Evolutionary conservation across 2,113 vertebrate genomes (phyloP).

Genomic region (Lamprologus speciosus): DNA sequence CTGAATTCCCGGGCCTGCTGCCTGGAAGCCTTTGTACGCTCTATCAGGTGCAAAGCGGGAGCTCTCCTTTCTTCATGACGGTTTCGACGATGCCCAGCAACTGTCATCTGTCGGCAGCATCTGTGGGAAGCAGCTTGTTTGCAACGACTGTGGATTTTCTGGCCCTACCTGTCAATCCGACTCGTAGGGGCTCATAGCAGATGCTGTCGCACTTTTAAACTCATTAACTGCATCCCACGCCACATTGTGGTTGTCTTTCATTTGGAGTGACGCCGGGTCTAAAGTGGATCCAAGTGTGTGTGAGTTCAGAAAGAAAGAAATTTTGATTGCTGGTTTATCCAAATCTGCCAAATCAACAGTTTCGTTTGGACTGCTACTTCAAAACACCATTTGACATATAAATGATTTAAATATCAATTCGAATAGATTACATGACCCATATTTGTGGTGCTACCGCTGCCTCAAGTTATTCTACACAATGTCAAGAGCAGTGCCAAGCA

Average conservation of each 20-base stretch:
- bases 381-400: not conserved
- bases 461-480: not conserved
- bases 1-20: constrained; percentile 15
- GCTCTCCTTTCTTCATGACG: constrained; percentile 21
- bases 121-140: constrained; percentile 58
- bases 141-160: constrained; percentile 20
- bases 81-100: constrained; percentile 39
- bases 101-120: constrained; percentile 55
- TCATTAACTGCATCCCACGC: constrained; percentile 43
- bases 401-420: not conserved
- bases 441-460: not conserved
- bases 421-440: not conserved
- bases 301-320: not conserved
- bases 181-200: constrained; percentile 33
- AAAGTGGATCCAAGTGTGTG: constrained; percentile 8
- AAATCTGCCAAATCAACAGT: not conserved
- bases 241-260: constrained; percentile 24
- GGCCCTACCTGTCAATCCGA: constrained; percentile 42
- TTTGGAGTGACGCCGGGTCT: constrained; percentile 14
- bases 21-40: constrained; percentile 5
- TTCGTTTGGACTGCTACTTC: not conserved
- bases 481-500: not conserved
- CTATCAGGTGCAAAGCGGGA: constrained; percentile 21
- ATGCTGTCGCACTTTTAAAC: constrained; percentile 42
- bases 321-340: not conserved